Conservation (phyloP, 2,888 invertebrate species). For the Cecidostiba fungosa region DNA sequence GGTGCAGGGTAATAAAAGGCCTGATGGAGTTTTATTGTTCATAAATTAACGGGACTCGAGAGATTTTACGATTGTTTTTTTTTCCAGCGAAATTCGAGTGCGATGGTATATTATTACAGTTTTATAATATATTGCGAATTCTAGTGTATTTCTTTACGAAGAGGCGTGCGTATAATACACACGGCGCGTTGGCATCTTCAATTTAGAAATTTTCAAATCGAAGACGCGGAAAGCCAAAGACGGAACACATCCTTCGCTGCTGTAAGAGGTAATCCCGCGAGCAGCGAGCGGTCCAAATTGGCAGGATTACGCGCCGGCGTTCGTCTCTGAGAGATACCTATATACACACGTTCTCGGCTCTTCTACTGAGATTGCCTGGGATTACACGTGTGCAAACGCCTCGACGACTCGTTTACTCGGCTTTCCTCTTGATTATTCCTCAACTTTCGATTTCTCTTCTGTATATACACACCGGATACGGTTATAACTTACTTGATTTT, state of each 20-base stretch:
- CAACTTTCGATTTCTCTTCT: constrained; percentile 36
- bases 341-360: constrained; percentile 65
- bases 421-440: constrained; percentile 47
- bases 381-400: constrained; percentile 73
- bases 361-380: constrained; percentile 76
- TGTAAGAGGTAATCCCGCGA: constrained; percentile 33
- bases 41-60: constrained; percentile 54
- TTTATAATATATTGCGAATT: background rate
- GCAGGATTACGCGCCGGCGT: constrained; percentile 64
- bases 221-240: background rate
- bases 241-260: background rate
- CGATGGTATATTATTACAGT: background rate
- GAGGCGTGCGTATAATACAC: background rate
- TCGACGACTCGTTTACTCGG: constrained; percentile 8
- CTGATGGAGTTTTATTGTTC: constrained; percentile 58
- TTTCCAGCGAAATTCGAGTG: background rate
- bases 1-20: constrained; percentile 35
- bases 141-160: background rate
- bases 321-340: constrained; percentile 35
- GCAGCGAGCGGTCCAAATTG: constrained; percentile 64
- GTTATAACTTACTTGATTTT: background rate
- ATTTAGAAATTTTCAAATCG: constrained; percentile 55
- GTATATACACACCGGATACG: background rate
- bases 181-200: constrained; percentile 34
- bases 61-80: constrained; percentile 16